A percentile compares a stretch with the other conserved stretches of the same genome.
Evolutionary conservation across 2,113 vertebrate genomes (phyloP).

Genomic region (Aplodontia rufa): DNA sequence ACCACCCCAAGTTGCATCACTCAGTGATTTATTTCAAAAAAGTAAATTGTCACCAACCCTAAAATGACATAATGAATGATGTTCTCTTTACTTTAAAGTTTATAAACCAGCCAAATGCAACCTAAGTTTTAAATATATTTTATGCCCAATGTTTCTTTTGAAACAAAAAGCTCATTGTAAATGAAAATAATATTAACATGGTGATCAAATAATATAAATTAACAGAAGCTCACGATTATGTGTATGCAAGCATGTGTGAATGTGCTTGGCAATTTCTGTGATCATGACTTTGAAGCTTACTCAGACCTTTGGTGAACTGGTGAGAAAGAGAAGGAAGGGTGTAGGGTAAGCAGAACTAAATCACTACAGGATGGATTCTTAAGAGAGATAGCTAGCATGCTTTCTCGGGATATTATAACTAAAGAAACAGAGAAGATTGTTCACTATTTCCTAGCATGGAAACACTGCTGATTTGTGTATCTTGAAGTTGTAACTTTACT

Average conservation of each 20-base stretch:
- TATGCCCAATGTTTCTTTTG: background rate
- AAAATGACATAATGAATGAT: background rate
- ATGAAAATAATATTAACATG: background rate
- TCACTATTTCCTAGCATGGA: background rate
- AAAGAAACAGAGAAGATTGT: background rate
- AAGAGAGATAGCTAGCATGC: background rate
- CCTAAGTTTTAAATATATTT: background rate
- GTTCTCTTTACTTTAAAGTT: background rate
- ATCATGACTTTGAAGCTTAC: background rate
- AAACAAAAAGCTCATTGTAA: background rate
- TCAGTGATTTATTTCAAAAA: background rate
- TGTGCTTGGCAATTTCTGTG: background rate
- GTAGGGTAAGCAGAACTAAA: background rate
- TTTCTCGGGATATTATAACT: background rate
- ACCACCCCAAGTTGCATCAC: background rate
- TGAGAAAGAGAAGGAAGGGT: background rate
- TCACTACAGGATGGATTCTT: background rate
- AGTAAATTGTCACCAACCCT: background rate
- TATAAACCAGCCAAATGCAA: background rate
- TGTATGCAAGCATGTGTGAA: background rate
- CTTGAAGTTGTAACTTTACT: background rate
- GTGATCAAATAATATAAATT: background rate
- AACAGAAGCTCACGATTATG: background rate
- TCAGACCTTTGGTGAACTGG: background rate
- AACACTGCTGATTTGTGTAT: background rate